Evolutionary conservation across 2,888 invertebrate species (phyloP).

Genomic region (Palloptera scutellata): DNA sequence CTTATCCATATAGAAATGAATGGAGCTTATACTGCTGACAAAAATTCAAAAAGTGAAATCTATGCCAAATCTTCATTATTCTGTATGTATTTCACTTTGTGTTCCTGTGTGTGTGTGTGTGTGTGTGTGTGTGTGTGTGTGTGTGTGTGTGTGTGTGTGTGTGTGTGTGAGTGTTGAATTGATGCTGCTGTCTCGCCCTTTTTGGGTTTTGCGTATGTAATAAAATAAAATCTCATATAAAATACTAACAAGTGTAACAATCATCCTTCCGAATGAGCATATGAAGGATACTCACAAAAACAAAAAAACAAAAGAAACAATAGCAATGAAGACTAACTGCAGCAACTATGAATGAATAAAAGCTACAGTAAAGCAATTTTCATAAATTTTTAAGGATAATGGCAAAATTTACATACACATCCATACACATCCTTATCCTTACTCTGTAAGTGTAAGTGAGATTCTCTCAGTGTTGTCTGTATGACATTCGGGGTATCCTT

Average conservation of each 20-base stretch:
- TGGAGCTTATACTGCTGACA: neutral
- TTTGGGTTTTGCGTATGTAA: conserved; percentile 7
- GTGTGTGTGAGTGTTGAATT: conserved; percentile 9
- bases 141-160: neutral
- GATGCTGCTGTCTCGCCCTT: neutral
- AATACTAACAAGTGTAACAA: conserved; percentile 2
- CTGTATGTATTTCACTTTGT: neutral
- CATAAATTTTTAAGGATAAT: conserved; percentile 38
- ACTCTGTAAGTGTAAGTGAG: too few relatives aligned
- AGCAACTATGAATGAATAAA: neutral
- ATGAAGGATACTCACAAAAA: too few relatives aligned
- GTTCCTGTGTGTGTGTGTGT: neutral
- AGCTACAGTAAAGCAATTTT: conserved; percentile 23
- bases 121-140: neutral
- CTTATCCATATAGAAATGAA: neutral
- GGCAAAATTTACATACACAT: conserved; percentile 29
- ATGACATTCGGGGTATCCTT: neutral
- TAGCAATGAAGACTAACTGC: neutral
- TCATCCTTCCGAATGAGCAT: neutral
- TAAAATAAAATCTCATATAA: conserved; percentile 26
- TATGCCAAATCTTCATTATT: neutral
- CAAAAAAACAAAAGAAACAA: neutral
- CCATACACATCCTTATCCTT: too few relatives aligned
- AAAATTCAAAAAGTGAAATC: conserved; percentile 9
- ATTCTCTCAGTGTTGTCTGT: too few relatives aligned